Base-by-base conservation (phyloP, 2,113 vertebrate species). In the Canis aureus region DNA sequence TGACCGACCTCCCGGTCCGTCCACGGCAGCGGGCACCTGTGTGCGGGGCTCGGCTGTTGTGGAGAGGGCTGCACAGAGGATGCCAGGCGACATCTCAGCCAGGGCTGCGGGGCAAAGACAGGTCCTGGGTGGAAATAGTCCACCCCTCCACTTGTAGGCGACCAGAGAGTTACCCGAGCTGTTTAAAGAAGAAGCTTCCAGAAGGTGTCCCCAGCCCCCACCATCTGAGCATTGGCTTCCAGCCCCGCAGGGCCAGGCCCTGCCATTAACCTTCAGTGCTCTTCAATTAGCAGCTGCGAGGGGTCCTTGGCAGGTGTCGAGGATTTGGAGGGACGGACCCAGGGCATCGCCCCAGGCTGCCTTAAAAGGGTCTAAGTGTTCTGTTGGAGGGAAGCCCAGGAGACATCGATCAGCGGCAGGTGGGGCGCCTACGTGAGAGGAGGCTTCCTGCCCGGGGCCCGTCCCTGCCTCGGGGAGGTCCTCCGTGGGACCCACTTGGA, bases 1-100 rank as follows among this genome's bases (percentile, higher is more conserved):
- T 7, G 38, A 1, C 5, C 74, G 3, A 1, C 2, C 38, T 23
- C 0, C 43, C 43, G 2, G 5, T 19, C 15, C 4, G 1, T 9
- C 13, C 11, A 0, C 19, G 4, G 43, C 25, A 1, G 1, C 16
- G 38, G 73, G 73, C 23, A 0, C 13, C 43, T 27, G 74, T 7
- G 25, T 12, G 12, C 12, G 0, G 6, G 73, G 0, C 2, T 0
- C 0, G 0, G 2, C 4, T 8, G 0, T 59, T 12, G 60, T 15
- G 3, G 12, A 3, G 38, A 0, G 16, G 55, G 49, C n/a, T 8
- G 53, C 73, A 1, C 2, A 1, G 6, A 1, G 7, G 4, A 4
- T 1, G 3, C 78, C 7, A 0, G 25, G 1, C 0, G 0, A 0
- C 1, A 0, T 11, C 10, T 2, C 7, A 17, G 57, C 22, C 0